These are phyloP conservation scores for Perithous albicinctus DNA, from an alignment of 2,888 invertebrate species.

Conservation along the genomic window DNA sequence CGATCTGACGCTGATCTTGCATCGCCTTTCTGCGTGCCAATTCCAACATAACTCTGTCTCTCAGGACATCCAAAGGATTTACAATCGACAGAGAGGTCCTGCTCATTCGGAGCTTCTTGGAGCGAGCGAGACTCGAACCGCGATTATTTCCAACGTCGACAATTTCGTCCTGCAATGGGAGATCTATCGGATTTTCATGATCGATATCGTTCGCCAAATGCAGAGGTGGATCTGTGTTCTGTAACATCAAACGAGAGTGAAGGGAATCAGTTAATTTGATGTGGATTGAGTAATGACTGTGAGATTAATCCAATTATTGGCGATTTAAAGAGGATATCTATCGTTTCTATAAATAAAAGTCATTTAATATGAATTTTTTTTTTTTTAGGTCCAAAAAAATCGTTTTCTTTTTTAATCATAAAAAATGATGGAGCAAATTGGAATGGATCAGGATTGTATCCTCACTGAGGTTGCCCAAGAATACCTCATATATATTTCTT, in stretches of 20 bases:
- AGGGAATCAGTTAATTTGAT: neutral
- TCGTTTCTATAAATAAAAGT: too few species aligned
- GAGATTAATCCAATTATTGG: neutral
- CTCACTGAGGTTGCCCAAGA: too few species aligned
- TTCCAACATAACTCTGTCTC: constrained; percentile 92
- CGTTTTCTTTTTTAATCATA: too few species aligned
- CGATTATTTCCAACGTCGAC: constrained; percentile 72
- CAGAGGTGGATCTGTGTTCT: constrained; percentile 43
- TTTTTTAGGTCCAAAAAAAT: too few species aligned
- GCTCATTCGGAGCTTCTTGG: constrained; percentile 74
- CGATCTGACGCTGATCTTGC: constrained; percentile 90
- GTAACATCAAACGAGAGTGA: constrained; percentile 27
- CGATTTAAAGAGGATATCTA: neutral
- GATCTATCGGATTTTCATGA: constrained; percentile 22
- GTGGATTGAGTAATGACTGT: neutral
- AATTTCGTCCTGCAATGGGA: constrained; percentile 72
- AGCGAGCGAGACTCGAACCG: constrained; percentile 69
- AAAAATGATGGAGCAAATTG: too few species aligned
- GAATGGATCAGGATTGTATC: too few species aligned
- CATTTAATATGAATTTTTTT: too few species aligned
- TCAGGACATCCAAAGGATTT: constrained; percentile 94
- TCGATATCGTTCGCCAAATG: constrained; percentile 47
- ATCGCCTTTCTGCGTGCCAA: constrained; percentile 93
- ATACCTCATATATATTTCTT: too few species aligned
- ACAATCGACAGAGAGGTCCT: constrained; percentile 91